Percentiles rank a stretch among this genome's conserved stretches.
Evolutionary conservation across 2,888 invertebrate species (phyloP).

Genomic region (Opisthograptis luteolata): DNA sequence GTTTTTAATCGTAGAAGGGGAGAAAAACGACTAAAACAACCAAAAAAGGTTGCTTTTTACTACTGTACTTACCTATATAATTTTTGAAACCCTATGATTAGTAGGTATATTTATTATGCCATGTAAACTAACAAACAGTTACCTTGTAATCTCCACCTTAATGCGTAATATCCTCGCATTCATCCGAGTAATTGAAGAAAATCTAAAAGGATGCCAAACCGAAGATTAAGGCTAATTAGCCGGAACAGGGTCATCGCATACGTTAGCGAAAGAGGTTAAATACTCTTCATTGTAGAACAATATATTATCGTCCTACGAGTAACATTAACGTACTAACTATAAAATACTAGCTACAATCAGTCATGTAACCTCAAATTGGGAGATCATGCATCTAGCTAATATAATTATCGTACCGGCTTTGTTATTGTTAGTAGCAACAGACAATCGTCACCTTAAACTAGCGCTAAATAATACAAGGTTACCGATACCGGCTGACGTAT

Average conservation of each 20-base stretch:
- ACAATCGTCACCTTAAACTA: conserved; percentile 43
- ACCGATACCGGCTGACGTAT: conserved; percentile 36
- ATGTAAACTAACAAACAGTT: too few relatives aligned
- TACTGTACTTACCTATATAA: too few relatives aligned
- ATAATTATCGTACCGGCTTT: conserved; percentile 11
- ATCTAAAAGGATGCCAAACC: conserved; percentile 22
- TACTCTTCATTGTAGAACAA: conserved; percentile 41
- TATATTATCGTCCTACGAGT: conserved; percentile 23
- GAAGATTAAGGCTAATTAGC: conserved; percentile 43
- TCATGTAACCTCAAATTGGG: conserved; percentile 21
- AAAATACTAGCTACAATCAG: too few relatives aligned
- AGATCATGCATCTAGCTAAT: conserved; percentile 21
- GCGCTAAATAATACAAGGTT: conserved; percentile 46
- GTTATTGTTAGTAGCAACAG: conserved; percentile 32
- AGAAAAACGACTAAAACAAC: too few relatives aligned
- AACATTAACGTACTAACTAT: too few relatives aligned
- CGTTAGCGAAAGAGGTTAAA: conserved; percentile 49
- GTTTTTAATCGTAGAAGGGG: too few relatives aligned
- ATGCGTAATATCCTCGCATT: conserved; percentile 3
- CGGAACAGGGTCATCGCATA: conserved; percentile 39
- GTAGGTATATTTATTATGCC: too few relatives aligned
- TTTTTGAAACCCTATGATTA: too few relatives aligned
- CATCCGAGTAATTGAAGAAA: conserved; percentile 15
- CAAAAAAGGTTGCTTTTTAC: too few relatives aligned
- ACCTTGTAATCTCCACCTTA: too few relatives aligned